A percentile compares a stretch with the other conserved stretches of the same genome.
Evolutionary conservation across 2,888 invertebrate species (phyloP).

Genomic region (Stenodera caucasica): DNA sequence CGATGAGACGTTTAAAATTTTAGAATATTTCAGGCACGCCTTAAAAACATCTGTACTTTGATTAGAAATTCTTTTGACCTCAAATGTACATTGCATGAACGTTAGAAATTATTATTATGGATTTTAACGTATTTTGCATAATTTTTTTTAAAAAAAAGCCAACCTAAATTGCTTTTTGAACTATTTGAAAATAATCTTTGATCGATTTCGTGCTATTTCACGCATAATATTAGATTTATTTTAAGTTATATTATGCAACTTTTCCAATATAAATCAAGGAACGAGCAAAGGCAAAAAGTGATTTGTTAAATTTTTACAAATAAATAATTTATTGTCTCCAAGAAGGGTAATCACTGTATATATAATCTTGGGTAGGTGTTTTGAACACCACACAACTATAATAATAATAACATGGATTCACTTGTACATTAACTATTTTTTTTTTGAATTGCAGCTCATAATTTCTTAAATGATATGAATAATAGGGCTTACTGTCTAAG

Average conservation of each 20-base stretch:
- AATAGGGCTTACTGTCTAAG: conserved; percentile 26
- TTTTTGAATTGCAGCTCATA: conserved; percentile 32
- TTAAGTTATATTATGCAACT: not conserved
- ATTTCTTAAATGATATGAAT: conserved; percentile 31
- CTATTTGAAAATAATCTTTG: conserved; percentile 31
- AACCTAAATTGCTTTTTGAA: conserved; percentile 31
- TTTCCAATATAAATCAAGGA: not conserved
- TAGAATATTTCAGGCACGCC: not conserved
- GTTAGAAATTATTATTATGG: conserved; percentile 36
- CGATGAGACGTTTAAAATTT: too few species aligned
- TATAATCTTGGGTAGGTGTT: conserved; percentile 49
- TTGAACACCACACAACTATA: conserved; percentile 50
- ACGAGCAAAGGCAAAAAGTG: not conserved
- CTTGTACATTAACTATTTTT: conserved; percentile 40
- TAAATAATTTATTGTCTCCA: conserved; percentile 58
- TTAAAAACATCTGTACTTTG: not conserved
- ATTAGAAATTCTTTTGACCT: conserved; percentile 15
- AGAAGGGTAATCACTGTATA: conserved; percentile 53
- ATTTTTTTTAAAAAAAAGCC: conserved; percentile 26
- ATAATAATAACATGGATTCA: conserved; percentile 42
- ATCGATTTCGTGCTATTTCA: conserved; percentile 34
- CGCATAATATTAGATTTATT: conserved; percentile 26
- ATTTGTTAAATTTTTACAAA: conserved; percentile 43
- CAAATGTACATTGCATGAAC: conserved; percentile 34
- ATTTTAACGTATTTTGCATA: conserved; percentile 39